Evolutionary conservation across 1,140 invertebrate genomes (phyloP).

Genomic region (Drosophila navojoa): DNA sequence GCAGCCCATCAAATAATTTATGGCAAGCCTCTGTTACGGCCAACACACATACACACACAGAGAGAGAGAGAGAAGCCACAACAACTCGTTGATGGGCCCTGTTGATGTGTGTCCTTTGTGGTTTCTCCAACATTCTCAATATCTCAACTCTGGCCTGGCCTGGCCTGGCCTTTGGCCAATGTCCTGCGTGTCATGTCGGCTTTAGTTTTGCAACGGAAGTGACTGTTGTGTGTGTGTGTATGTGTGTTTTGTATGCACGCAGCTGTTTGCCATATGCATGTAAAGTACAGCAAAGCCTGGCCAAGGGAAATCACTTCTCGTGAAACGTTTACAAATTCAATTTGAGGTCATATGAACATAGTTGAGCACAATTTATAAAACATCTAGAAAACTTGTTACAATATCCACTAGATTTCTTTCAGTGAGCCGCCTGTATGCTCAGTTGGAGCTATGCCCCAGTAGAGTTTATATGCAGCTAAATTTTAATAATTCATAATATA

Average conservation of each 20-base stretch:
- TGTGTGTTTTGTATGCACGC: too few relatives aligned
- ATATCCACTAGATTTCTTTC: background rate
- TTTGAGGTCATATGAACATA: background rate
- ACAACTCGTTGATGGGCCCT: slow-evolving; percentile 21
- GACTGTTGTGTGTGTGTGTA: slow-evolving; percentile 35
- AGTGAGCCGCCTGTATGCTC: background rate
- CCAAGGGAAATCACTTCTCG: too few relatives aligned
- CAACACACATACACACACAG: background rate
- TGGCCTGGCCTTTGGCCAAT: slow-evolving; percentile 30
- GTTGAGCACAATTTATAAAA: background rate
- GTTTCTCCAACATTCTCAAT: slow-evolving; percentile 32
- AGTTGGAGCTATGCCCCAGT: background rate
- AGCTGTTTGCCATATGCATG: slow-evolving; percentile 16
- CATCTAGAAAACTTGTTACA: background rate
- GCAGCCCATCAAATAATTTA: slow-evolving; percentile 70
- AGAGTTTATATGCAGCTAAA: slow-evolving; percentile 1
- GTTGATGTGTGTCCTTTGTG: slow-evolving; percentile 61
- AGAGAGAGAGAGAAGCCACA: background rate
- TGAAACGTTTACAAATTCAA: background rate
- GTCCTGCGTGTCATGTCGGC: slow-evolving; percentile 38
- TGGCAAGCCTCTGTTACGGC: slow-evolving; percentile 58
- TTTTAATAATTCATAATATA: slow-evolving; percentile 8
- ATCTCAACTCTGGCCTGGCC: slow-evolving; percentile 19
- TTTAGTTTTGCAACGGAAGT: slow-evolving; percentile 71
- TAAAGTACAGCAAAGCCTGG: slow-evolving; percentile 25